Evolutionary conservation across 2,113 vertebrate species (phyloP), one percentile per base, ranked within the genome.

Genomic region (Crypturellus undulatus): DNA sequence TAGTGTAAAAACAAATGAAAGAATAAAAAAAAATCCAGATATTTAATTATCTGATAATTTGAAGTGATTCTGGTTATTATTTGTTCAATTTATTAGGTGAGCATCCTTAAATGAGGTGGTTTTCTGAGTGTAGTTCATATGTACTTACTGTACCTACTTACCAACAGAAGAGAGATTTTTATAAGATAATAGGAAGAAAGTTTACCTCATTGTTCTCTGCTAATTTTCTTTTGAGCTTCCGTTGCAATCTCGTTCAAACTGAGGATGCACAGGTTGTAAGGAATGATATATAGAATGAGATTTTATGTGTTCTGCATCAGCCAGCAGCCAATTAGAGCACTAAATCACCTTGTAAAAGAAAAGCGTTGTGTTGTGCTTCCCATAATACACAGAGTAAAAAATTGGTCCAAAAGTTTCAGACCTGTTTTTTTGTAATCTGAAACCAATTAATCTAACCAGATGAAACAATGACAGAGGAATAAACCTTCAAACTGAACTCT

Each of bases 161-260:
- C 13, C 36, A 76, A 54, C 3, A 28, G 5, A 19, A 38, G 30
- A 51, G 30, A 87, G 12, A 40, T 72, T 84, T 91, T 65, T 36
- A 58, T 69, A 84, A 49, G 26, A 70, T 14, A 72, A 51, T 38
- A 17, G 67, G 24, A 67, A 82, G 83, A 69, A 88, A 38, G 3
- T 60, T 52, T 90, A 68, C 16, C 24, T 42, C 25, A 72, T 79
- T 12, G 0, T 79, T 91, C 26, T 85, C 36, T 40, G 18, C 30
- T 76, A 8, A 51, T 62, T 87, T 82, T 73, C 34, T 30, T 91
- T 87, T 82, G 11, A 58, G 52, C 42, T 71, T 65, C n/a, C 47
- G 38, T 0, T 4, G 36, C 47, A 78, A 22, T 68, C 42, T 92
- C 0, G 0, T 86, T 51, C 2, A 7, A 78, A 64, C 69, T 43